phyloP scores from a whole-genome alignment of 2,113 vertebrate species.

The Plecotus auritus region DNA sequence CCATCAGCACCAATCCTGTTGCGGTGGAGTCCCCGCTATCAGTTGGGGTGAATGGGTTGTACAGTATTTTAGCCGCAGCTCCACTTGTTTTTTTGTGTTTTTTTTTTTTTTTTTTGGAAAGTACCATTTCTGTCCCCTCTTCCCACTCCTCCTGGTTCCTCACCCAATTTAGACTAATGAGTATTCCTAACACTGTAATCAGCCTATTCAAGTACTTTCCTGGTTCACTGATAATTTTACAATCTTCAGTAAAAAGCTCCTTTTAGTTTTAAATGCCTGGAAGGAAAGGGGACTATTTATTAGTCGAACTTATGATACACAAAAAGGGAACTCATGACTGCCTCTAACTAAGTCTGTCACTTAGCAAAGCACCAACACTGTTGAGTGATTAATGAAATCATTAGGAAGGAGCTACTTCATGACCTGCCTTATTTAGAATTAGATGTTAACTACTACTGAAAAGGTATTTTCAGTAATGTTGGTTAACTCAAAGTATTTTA shows the following conservation, averaged over 20 bases:
- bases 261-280: constrained; percentile 29
- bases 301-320: neutral
- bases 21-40: neutral
- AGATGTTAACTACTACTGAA: neutral
- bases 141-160: neutral
- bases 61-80: neutral
- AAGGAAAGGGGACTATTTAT: neutral
- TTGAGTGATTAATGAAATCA: neutral
- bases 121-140: neutral
- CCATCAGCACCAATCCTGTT: neutral
- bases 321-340: neutral
- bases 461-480: constrained; percentile 12
- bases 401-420: constrained; percentile 18
- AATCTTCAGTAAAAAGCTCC: neutral
- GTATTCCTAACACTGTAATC: neutral
- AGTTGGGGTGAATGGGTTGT: neutral
- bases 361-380: neutral
- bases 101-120: neutral
- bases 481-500: neutral
- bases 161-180: neutral
- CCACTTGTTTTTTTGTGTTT: neutral
- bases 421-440: constrained; percentile 5
- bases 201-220: neutral
- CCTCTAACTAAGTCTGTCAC: neutral
- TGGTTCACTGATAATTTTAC: constrained; percentile 18